Evolutionary conservation across 2,888 invertebrate genomes (phyloP).

Genomic region (Ellobium chinense): DNA sequence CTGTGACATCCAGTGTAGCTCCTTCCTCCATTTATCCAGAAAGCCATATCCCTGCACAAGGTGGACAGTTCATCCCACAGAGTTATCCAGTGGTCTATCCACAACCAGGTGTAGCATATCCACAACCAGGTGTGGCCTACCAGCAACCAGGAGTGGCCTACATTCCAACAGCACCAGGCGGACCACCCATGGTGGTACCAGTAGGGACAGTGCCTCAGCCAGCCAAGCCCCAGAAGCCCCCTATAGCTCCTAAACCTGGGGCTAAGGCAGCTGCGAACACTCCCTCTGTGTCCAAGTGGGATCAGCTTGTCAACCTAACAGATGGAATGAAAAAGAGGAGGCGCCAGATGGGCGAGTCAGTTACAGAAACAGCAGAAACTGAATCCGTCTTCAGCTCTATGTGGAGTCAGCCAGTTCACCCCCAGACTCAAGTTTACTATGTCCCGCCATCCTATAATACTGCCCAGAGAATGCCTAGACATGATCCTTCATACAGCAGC

Average conservation of each 20-base stretch:
- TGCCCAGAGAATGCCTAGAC: conserved; percentile 15
- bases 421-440: conserved; percentile 1
- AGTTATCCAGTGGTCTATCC: conserved; percentile 6
- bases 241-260: conserved; percentile 45
- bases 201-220: conserved; percentile 29
- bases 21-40: background rate
- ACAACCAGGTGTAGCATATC: background rate
- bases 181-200: conserved; percentile 43
- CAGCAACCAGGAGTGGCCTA: conserved; percentile 41
- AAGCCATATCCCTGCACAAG: background rate
- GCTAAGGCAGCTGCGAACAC: conserved; percentile 44
- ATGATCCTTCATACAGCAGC: conserved; percentile 9
- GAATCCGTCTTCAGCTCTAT: conserved; percentile 68
- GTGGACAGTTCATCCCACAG: conserved; percentile 7
- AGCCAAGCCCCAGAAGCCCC: conserved; percentile 8
- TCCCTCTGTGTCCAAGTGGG: conserved; percentile 74
- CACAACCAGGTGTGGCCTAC: background rate
- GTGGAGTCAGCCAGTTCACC: conserved; percentile 51
- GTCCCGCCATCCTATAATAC: conserved; percentile 31
- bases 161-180: conserved; percentile 35
- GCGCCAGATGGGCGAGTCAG: conserved; percentile 39
- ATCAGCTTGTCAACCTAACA: conserved; percentile 66
- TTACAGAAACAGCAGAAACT: conserved; percentile 57
- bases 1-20: background rate
- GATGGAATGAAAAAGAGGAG: conserved; percentile 54